Conservation (phyloP, 2,888 invertebrate genomes). For the Mamestra brassicae region DNA sequence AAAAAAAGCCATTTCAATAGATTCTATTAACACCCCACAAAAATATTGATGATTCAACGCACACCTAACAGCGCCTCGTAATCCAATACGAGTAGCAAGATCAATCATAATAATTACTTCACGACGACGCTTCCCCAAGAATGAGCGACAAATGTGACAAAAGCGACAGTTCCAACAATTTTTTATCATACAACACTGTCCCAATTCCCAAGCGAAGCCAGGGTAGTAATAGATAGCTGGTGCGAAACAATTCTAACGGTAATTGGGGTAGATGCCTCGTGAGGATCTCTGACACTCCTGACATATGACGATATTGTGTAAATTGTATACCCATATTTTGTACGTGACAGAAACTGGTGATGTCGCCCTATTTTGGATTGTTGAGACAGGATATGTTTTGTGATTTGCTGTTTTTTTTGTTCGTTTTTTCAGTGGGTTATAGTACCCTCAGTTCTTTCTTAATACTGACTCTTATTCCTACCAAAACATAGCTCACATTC, state of each 20-base stretch:
- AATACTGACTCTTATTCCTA: no score
- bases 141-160: constrained; percentile 45
- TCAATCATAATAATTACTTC: constrained; percentile 83
- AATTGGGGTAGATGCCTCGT: constrained; percentile 85
- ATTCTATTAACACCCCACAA: neutral
- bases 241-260: constrained; percentile 85
- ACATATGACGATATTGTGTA: constrained; percentile 88
- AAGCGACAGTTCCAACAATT: constrained; percentile 74
- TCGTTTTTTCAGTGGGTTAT: neutral
- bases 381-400: constrained; percentile 8
- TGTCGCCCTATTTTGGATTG: constrained; percentile 63
- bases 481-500: neutral
- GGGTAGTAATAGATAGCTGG: constrained; percentile 85
- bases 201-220: constrained; percentile 79
- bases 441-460: no score
- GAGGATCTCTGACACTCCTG: constrained; percentile 81
- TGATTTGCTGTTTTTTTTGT: neutral
- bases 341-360: constrained; percentile 74
- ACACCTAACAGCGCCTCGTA: constrained; percentile 41
- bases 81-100: constrained; percentile 60
- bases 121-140: constrained; percentile 63
- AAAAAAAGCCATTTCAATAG: neutral
- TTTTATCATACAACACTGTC: constrained; percentile 76
- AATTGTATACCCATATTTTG: constrained; percentile 82
- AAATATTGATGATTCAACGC: constrained; percentile 46